Evolutionary conservation across 1,140 invertebrate genomes (phyloP), one percentile per base, ranked within the genome.

Genomic region (Dreissena polymorpha): DNA sequence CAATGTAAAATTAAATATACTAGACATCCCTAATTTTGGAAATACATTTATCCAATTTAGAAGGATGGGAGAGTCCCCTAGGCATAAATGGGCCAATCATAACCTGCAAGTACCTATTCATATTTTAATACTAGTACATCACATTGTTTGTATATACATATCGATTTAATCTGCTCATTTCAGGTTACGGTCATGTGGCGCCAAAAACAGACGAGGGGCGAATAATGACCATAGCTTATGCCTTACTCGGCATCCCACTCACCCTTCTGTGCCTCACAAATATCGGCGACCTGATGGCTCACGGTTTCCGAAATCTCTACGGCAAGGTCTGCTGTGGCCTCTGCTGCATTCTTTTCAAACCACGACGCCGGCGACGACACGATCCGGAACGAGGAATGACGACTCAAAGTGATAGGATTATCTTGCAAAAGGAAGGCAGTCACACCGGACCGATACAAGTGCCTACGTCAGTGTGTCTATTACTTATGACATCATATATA

Each of bases 161-260:
- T 39, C 39, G 39, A 39, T 39, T 39, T 39, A 39, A 39, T 8
- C 39, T 39, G 39, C 39, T 39, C 39, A 57, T 87, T 86, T 25
- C 93, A 98, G 97, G 98, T 83, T 99, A 99, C 92, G 98, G 98
- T 1, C 98, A 99, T 89, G 96, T 98, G 79, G 96, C 97, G 70
- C 98, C 98, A 13, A 95, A 95, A 82, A 99, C 97, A 0, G 94
- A 95, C 83, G 95, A 95, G 94, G 98, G 98, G 27, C 98, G 99
- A 93, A 94, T 98, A 71, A 95, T 96, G 39, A 99, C 98, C 5
- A 98, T 99, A 89, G 93, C 97, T 21, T 99, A 99, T 93, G 97
- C 98, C 0, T 97, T 99, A 68, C 95, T 98, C 60, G 98, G 98
- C n/a, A 99, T 99, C 95, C 98, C 98, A 0, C 93, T 99, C 29